phyloP scores from a whole-genome alignment of 2,113 vertebrate species.

The Gymnorhina tibicen region DNA sequence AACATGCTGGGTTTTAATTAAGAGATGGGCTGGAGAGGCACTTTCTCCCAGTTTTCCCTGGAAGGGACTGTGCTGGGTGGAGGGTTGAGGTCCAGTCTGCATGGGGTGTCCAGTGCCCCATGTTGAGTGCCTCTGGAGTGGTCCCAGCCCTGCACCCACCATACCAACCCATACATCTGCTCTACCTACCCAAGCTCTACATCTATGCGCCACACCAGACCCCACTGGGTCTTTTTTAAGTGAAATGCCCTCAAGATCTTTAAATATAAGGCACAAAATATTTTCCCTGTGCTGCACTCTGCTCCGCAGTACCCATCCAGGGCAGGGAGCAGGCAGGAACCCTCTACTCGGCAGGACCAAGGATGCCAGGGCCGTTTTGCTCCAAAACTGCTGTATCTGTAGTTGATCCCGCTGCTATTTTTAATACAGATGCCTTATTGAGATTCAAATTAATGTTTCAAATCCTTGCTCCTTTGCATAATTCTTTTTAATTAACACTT shows the following conservation, averaged over 20 bases:
- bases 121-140: accelerated
- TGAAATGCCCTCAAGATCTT: not conserved
- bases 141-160: not conserved
- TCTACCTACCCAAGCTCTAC: not conserved
- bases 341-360: not conserved
- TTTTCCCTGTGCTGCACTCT: not conserved
- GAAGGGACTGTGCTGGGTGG: not conserved
- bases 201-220: accelerated
- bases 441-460: slow-evolving; percentile 71
- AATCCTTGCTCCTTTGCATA: slow-evolving; percentile 68
- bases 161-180: accelerated
- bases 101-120: not conserved
- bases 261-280: not conserved
- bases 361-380: not conserved
- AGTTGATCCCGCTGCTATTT: slow-evolving; percentile 64
- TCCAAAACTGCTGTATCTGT: not conserved
- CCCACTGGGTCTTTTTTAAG: not conserved
- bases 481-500: slow-evolving; percentile 75
- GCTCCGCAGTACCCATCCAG: not conserved
- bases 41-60: not conserved
- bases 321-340: not conserved
- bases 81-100: accelerated
- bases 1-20: slow-evolving; percentile 2
- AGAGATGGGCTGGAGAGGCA: not conserved
- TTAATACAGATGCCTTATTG: slow-evolving; percentile 66